Evolutionary conservation across 1,140 invertebrate genomes (phyloP).

Genomic region (Drosophila biarmipes): DNA sequence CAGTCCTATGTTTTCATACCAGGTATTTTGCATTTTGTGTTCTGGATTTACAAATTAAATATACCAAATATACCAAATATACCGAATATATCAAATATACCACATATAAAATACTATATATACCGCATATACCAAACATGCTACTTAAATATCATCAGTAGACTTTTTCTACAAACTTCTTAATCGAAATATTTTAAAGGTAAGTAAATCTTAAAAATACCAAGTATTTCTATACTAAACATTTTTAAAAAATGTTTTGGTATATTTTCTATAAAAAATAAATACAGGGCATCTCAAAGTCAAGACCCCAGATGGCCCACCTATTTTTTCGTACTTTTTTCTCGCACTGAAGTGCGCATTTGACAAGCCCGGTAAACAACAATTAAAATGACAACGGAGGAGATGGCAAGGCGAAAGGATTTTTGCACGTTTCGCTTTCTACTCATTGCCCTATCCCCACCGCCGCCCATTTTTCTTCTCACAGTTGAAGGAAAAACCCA

Average conservation of each 20-base stretch:
- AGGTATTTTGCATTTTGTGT: neutral
- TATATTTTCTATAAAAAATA: neutral
- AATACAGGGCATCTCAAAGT: conserved; percentile 1
- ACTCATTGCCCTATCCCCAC: neutral
- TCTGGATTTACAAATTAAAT: too few relatives aligned
- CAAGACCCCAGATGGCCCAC: rapidly evolving
- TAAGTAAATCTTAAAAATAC: too few relatives aligned
- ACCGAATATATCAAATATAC: too few relatives aligned
- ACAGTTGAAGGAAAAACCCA: conserved; percentile 18
- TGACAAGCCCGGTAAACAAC: conserved; percentile 82
- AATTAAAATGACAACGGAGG: conserved; percentile 79
- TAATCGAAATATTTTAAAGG: too few relatives aligned
- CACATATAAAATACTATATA: too few relatives aligned
- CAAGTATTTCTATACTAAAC: too few relatives aligned
- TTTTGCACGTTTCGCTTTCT: conserved; percentile 63
- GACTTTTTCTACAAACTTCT: too few relatives aligned
- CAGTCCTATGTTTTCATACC: neutral
- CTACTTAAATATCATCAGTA: too few relatives aligned
- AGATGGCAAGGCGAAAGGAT: conserved; percentile 55
- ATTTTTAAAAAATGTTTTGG: too few relatives aligned
- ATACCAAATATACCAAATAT: neutral
- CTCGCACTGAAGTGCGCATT: conserved; percentile 61
- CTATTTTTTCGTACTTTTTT: neutral
- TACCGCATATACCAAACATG: too few relatives aligned
- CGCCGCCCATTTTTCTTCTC: conserved; percentile 1